Evolutionary conservation across 2,797 vertebrate genomes (phyloP), one percentile per base, ranked within the genome.

Genomic region (Propithecus perrieri): DNA sequence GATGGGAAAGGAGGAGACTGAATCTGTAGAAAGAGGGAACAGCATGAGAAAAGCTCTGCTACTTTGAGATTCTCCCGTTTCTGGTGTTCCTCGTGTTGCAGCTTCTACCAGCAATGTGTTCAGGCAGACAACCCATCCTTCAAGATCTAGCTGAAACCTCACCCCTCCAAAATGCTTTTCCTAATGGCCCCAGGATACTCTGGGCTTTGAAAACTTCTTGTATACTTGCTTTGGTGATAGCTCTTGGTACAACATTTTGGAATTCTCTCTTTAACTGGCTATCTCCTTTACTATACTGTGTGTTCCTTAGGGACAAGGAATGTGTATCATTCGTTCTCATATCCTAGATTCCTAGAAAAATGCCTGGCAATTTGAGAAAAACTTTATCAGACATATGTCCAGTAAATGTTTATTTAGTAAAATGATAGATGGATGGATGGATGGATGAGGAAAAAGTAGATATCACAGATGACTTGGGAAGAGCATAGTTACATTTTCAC

Each of bases 261-360:
- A 89, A 50, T 85, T 92, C 10, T 65, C 41, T 67, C 24, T 65
- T 71, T 61, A 67, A n/a, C 7, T 46, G 10, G 41, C 41, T 67
- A 4, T 30, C 53, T 97, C 74, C n/a, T 93, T 86, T 80, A 53
- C n/a, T 88, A 38, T 7, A 38, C 46, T 35, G 5, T 83, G 26
- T 65, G 11, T 59, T 94, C 48, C 33, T 72, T 65, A 35, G 0
- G 38, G 20, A 59, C 17, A 81, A 24, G 41, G 26, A 72, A 67
- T 33, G 4, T 30, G 12, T 26, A 7, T 5, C 48, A 57, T 63
- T 38, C 41, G 35, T 59, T 55, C 38, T 41, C 13, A 1, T 50
- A 24, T 15, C 33, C 33, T 61, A 72, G 30, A 76, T 80, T 95
- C 55, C 75, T 75, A 76, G 26, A 13, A 92, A 95, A 94, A 94